phyloP scores from a whole-genome alignment of 2,888 invertebrate species.

The Dryobotodes eremita region DNA sequence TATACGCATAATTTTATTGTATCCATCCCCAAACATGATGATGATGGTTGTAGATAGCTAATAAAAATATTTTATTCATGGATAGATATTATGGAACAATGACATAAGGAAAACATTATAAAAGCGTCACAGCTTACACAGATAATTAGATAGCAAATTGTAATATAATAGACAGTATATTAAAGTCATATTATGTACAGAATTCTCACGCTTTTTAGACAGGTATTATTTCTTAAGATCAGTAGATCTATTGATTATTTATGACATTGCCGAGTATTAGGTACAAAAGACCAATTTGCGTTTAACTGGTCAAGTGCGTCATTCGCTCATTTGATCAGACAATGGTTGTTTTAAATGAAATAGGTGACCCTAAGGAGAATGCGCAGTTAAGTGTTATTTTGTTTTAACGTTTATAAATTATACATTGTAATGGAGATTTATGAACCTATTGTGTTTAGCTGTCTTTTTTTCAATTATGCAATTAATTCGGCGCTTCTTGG shows the following conservation, averaged over 20 bases:
- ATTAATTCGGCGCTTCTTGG: neutral
- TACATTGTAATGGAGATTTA: neutral
- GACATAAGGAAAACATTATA: neutral
- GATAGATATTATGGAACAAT: neutral
- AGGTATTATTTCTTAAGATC: conserved; percentile 4
- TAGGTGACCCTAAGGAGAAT: neutral
- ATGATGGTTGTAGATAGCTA: neutral
- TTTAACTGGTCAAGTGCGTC: conserved; percentile 28
- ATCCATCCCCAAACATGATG: neutral
- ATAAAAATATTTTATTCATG: neutral
- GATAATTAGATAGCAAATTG: neutral
- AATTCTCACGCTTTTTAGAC: conserved; percentile 11
- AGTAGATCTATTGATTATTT: neutral
- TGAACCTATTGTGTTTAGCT: neutral
- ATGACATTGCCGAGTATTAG: conserved; percentile 8
- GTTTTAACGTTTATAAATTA: neutral
- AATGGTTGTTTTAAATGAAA: conserved; percentile 23
- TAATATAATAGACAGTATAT: neutral
- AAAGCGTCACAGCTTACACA: neutral
- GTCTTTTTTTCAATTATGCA: neutral
- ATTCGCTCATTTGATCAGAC: conserved; percentile 25
- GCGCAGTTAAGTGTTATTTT: conserved; percentile 19
- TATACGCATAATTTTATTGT: no score
- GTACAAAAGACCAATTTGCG: conserved; percentile 41
- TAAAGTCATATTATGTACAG: neutral